Evolutionary conservation across 2,797 vertebrate genomes (phyloP).

Genomic region (Scleropages formosus): DNA sequence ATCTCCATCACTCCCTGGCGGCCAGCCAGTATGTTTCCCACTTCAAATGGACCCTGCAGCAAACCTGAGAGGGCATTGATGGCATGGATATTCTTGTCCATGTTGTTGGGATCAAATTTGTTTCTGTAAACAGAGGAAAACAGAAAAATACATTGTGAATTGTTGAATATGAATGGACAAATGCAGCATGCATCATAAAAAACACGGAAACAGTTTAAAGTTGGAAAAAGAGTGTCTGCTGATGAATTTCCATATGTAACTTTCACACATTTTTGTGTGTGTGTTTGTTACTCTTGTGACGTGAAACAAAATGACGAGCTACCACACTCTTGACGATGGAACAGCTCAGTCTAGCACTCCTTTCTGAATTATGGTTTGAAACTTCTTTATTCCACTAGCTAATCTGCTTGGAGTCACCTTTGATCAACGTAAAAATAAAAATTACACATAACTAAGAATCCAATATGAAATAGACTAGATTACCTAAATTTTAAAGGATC

Average conservation of each 20-base stretch:
- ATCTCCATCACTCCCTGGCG: slow-evolving; percentile 95
- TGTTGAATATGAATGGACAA: too few relatives aligned
- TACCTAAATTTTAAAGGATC: too few relatives aligned
- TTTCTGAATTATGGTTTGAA: not conserved
- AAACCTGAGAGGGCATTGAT: slow-evolving; percentile 89
- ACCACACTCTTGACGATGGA: too few relatives aligned
- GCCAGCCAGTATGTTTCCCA: slow-evolving; percentile 85
- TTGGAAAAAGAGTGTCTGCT: not conserved
- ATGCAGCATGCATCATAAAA: not conserved
- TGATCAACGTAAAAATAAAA: not conserved
- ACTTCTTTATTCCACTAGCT: not conserved
- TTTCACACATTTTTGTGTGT: too few relatives aligned
- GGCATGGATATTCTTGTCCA: slow-evolving; percentile 94
- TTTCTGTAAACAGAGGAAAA: slow-evolving; percentile 62
- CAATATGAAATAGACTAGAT: too few relatives aligned
- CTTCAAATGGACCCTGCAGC: slow-evolving; percentile 93
- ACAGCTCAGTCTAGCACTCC: too few relatives aligned
- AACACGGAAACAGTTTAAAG: not conserved
- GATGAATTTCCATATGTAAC: too few relatives aligned
- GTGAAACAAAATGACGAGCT: too few relatives aligned
- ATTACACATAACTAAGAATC: too few relatives aligned
- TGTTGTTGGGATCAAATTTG: slow-evolving; percentile 91
- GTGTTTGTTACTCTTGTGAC: too few relatives aligned
- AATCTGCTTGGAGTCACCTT: not conserved
- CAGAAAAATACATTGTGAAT: too few relatives aligned